Conservation (phyloP, 2,113 vertebrate genomes). For the Centropristis striata region DNA sequence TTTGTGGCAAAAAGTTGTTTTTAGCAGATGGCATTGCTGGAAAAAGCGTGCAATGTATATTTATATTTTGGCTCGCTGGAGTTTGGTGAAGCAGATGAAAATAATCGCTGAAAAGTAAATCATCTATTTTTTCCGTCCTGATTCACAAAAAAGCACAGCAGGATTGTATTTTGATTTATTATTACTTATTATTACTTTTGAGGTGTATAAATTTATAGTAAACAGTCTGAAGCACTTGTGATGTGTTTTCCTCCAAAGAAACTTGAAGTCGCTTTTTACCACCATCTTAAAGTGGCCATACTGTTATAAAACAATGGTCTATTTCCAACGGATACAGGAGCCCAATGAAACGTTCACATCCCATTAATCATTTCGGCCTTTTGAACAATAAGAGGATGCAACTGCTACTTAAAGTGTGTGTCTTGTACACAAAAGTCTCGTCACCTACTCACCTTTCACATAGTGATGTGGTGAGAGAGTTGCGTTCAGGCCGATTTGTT, state of each 20-base stretch:
- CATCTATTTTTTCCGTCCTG: background rate
- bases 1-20: background rate
- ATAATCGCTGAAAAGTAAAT: background rate
- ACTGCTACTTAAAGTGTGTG: conserved; percentile 55
- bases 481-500: background rate
- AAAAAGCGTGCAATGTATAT: background rate
- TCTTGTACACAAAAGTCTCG: conserved; percentile 45
- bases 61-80: background rate
- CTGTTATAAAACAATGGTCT: conserved; percentile 61
- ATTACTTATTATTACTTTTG: too few species aligned
- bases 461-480: conserved; percentile 42
- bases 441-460: conserved; percentile 71
- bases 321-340: conserved; percentile 64
- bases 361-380: conserved; percentile 52
- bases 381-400: conserved; percentile 82
- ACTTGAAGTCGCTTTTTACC: background rate
- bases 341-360: conserved; percentile 39
- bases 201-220: background rate
- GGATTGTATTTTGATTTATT: background rate
- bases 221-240: conserved; percentile 18
- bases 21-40: background rate
- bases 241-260: background rate
- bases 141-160: background rate
- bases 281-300: background rate
- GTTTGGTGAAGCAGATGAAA: background rate